Evolutionary conservation across 2,113 vertebrate species (phyloP), one percentile per base, ranked within the genome.

Genomic region (Polypterus senegalus): DNA sequence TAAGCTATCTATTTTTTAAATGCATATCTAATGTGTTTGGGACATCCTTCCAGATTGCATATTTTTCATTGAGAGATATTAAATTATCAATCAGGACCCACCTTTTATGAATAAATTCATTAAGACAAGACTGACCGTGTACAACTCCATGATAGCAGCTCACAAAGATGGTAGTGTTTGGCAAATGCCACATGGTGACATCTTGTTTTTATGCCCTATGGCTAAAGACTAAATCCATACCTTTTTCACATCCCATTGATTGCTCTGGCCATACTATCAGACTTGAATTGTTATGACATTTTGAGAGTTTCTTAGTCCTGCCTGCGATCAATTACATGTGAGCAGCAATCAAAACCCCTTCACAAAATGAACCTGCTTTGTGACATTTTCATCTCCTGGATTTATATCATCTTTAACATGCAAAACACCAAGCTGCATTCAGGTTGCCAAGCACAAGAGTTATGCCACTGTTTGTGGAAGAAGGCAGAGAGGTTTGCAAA

Each of bases 241-340:
- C 78, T 79, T 85, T 86, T 86, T 87, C 85, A 83, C 82, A 81
- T 81, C 74, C 70, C 83, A 88, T 88, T 81, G 86, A 88, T 88
- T 76, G 83, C 79, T 27, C 73, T 60, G 69, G 83, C 76, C 71
- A 81, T 79, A 80, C 83, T 81, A 85, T 77, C 77, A 74, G 84
- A 78, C 81, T 83, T 81, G 79, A 77, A 76, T 81, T 86, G 86
- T 87, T 87, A 86, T 87, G 86, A 88, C 86, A 86, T 86, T 84
- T 85, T 84, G 81, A 84, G 83, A 86, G 85, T 86, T 86, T 84
- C 86, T 81, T 79, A 83, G 84, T 86, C 83, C 84, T 85, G 84
- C 83, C 77, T 85, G 85, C 84, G 85, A 87, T 87, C 84, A 87
- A 87, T 87, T 84, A 85, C 82, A 83, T 72, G 80, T 73, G 72